Percentiles rank a stretch among this genome's conserved stretches.
These are phyloP conservation scores for Temnopleurus reevesii DNA, from an alignment of 53 echinoderm and acorn worm genomes.

Conservation along the genomic window DNA sequence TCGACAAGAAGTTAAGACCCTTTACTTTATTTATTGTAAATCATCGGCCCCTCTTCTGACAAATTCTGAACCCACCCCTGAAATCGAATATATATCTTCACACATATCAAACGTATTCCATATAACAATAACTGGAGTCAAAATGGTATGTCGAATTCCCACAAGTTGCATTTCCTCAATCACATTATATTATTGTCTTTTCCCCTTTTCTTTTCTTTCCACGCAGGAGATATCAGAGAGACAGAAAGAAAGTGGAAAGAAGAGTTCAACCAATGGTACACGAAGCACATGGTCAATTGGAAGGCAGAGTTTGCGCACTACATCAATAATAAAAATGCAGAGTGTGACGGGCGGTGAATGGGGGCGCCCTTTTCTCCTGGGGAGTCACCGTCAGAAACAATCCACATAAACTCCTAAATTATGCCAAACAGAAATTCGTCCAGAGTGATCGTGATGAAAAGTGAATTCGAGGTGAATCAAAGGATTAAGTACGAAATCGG, in stretches of 20 bases:
- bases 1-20: too few relatives aligned
- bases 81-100: too few relatives aligned
- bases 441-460: background rate
- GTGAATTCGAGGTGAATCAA: background rate
- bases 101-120: too few relatives aligned
- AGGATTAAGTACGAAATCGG: background rate
- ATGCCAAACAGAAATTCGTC: slow-evolving; percentile 34
- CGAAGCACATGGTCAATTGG: slow-evolving; percentile 98
- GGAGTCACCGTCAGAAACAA: background rate
- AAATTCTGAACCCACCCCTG: too few relatives aligned
- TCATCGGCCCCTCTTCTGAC: too few relatives aligned
- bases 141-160: too few relatives aligned
- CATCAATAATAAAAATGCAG: slow-evolving; percentile 76
- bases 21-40: too few relatives aligned
- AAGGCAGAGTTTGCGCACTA: slow-evolving; percentile 92
- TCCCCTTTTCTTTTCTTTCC: background rate
- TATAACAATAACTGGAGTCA: too few relatives aligned
- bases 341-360: slow-evolving; percentile 47
- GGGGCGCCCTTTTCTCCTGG: background rate
- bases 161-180: too few relatives aligned
- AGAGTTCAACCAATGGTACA: slow-evolving; percentile 92
- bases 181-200: too few relatives aligned
- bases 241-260: slow-evolving; percentile 93
- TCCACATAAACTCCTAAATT: background rate
- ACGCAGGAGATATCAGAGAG: slow-evolving; percentile 78